These are phyloP conservation scores for Philypnodon macrostomus DNA, from an alignment of 2,797 vertebrate species.

Conservation along the genomic window DNA sequence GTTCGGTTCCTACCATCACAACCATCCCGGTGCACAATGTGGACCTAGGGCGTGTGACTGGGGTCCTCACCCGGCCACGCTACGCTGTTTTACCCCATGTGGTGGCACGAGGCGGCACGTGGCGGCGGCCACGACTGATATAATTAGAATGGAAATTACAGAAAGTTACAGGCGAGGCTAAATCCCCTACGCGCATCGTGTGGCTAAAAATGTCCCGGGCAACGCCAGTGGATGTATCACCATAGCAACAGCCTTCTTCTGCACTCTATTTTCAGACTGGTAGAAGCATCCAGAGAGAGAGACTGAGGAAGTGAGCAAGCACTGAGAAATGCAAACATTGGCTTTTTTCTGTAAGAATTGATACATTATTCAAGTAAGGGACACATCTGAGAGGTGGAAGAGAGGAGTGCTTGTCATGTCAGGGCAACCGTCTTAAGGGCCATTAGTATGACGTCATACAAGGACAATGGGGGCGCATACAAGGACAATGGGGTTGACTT, in stretches of 20 bases:
- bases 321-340: constrained; percentile 76
- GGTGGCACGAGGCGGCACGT: constrained; percentile 65
- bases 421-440: constrained; percentile 41
- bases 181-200: constrained; percentile 74
- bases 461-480: constrained; percentile 60
- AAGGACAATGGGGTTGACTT: constrained; percentile 54
- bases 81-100: constrained; percentile 67
- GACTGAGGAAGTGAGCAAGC: constrained; percentile 30
- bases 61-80: constrained; percentile 57
- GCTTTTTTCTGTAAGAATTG: constrained; percentile 71
- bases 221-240: constrained; percentile 84
- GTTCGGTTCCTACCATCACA: constrained; percentile 46
- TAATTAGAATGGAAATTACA: constrained; percentile 84
- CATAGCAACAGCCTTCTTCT: constrained; percentile 84
- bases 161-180: constrained; percentile 81
- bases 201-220: constrained; percentile 83
- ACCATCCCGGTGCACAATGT: constrained; percentile 45
- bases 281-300: constrained; percentile 57
- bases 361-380: constrained; percentile 78
- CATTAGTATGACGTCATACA: constrained; percentile 62
- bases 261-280: constrained; percentile 79
- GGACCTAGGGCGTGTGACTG: constrained; percentile 54
- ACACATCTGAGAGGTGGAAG: constrained; percentile 56
- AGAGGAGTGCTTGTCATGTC: constrained; percentile 35
- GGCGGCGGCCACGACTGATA: constrained; percentile 73